Base-by-base conservation (phyloP, 2,888 invertebrate genomes). In the Drosophila peninsularis region DNA sequence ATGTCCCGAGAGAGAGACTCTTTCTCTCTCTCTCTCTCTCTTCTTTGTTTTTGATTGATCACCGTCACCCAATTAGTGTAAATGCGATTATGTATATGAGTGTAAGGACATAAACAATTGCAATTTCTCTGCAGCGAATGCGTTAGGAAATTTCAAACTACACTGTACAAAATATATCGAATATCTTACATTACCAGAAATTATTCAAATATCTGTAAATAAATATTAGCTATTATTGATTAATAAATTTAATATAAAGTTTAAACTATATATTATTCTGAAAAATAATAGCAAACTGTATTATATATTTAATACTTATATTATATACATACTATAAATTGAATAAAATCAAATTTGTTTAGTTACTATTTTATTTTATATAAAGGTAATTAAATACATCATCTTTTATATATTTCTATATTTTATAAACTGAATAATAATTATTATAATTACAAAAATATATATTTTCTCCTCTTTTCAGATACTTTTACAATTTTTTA, bases 41-140 rank as follows among this genome's bases (percentile, higher is more conserved):
- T 27, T 52, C 42, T 36, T 60, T 71, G 74, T 69, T 39, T 63
- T 88, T 88, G 88, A 88, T 88, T 88, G 90, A 88, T 88, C 80
- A 87, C 88, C 88, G 62, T 78, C 90, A 87, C 71, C 88, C 85
- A 88, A 89, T 90, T 89, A 89, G 89, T 87, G 80, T 80, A 85
- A 85, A 85, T 85, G 83, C 76, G 85, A 87, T 82, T 88, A 84
- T 84, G 80, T 80, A 82, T 76, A 87, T 84, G 75, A 88, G 70
- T 75, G 81, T 69, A 62, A 88, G 83, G 80, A 74, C 56, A 73
- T 65, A 73, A 80, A 77, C 75, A 78, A 61, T 74, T 63, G 57
- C 57, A 71, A 47, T 64, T 53, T 50, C 41, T 49, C 42, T 49
- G 47, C 60, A 62, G 71, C 39, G 65, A 72, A 65, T 66, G 66